Conservation (phyloP, 2,888 invertebrate species). For the Nomada lathburiana region DNA sequence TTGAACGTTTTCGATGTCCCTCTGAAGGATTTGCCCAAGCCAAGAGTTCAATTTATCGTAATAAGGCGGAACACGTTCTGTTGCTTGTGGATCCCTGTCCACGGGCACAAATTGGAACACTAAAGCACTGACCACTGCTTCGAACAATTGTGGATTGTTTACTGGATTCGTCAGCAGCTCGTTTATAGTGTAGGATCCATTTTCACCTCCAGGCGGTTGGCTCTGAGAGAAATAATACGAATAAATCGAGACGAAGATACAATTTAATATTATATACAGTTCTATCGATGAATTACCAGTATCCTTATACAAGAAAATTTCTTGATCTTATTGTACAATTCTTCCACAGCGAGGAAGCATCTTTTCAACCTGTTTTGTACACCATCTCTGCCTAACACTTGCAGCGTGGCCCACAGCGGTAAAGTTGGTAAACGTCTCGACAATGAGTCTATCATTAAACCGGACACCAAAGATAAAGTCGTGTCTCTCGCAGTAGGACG, state of each 20-base stretch:
- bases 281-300: constrained; percentile 85
- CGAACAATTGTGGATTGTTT: constrained; percentile 88
- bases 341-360: constrained; percentile 90
- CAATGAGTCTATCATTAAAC: constrained; percentile 85
- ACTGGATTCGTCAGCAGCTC: constrained; percentile 88
- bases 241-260: neutral
- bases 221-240: constrained; percentile 87
- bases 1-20: constrained; percentile 93
- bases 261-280: neutral
- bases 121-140: constrained; percentile 92
- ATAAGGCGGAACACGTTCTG: constrained; percentile 87
- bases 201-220: constrained; percentile 91
- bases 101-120: constrained; percentile 94
- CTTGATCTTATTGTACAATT: constrained; percentile 87
- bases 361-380: constrained; percentile 89
- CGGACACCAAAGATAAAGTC: constrained; percentile 78
- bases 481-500: constrained; percentile 82
- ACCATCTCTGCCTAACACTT: constrained; percentile 90
- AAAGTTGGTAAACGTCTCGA: constrained; percentile 89
- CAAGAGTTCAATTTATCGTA: constrained; percentile 95
- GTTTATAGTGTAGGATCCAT: constrained; percentile 87
- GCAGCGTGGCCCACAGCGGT: constrained; percentile 93
- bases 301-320: constrained; percentile 89
- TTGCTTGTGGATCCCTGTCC: constrained; percentile 83
- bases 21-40: constrained; percentile 95